Conservation (phyloP, 2,888 invertebrate species). For the Acanthosepion pharaonis region DNA sequence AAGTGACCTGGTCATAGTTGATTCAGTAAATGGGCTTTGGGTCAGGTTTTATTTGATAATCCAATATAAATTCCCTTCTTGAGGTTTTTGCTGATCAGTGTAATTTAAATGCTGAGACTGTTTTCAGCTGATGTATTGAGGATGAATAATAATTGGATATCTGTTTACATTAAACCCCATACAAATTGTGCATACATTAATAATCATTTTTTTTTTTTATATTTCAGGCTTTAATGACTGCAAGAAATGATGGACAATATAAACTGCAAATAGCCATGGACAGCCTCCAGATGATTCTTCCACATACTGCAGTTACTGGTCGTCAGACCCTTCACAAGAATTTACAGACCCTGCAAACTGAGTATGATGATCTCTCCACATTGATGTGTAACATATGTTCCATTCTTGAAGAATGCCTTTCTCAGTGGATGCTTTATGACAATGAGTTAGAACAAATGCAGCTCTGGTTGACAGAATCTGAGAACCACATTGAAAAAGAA, state of each 20-base stretch:
- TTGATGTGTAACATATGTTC: constrained; percentile 82
- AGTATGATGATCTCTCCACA: constrained; percentile 90
- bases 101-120: no score
- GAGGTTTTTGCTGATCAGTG: no score
- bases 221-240: constrained; percentile 64
- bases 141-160: no score
- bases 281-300: constrained; percentile 75
- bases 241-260: constrained; percentile 70
- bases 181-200: background rate
- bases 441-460: constrained; percentile 86
- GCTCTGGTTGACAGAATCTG: constrained; percentile 85
- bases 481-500: constrained; percentile 85
- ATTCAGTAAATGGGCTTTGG: no score
- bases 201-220: background rate
- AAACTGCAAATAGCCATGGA: constrained; percentile 71
- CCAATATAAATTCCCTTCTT: no score
- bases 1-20: no score
- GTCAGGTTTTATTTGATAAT: no score
- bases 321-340: constrained; percentile 90
- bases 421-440: constrained; percentile 95
- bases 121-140: no score
- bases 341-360: constrained; percentile 85
- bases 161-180: no score
- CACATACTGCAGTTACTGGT: constrained; percentile 92
- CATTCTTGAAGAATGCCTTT: constrained; percentile 87